phyloP scores from a whole-genome alignment of 1,140 invertebrate species.

The Papilio polytes region DNA sequence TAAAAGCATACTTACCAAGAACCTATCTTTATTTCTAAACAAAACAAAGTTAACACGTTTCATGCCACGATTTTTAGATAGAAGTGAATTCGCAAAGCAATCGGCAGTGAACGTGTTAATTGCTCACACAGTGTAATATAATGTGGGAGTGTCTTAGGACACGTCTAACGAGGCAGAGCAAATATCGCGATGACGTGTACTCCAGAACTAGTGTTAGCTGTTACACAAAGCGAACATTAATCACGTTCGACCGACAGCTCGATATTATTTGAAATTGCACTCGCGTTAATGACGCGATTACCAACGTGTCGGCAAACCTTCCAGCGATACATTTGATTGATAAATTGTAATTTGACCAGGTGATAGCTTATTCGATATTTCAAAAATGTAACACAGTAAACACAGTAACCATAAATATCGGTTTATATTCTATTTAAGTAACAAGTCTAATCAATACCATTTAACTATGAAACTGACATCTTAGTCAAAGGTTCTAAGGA shows the following conservation, averaged over 20 bases:
- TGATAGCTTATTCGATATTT: constrained; percentile 1
- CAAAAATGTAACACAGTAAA: background rate
- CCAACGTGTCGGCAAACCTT: background rate
- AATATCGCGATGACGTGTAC: constrained; percentile 4
- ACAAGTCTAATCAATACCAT: too few species aligned
- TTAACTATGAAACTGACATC: too few species aligned
- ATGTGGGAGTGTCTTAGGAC: constrained; percentile 19
- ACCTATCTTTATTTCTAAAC: background rate
- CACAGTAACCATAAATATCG: background rate
- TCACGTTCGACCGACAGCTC: constrained; percentile 35
- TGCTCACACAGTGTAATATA: background rate
- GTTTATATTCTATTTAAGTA: too few species aligned
- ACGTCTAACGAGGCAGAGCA: constrained; percentile 9
- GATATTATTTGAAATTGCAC: constrained; percentile 35
- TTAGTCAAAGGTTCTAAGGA: too few species aligned
- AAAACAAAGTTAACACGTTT: background rate
- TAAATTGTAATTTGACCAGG: constrained; percentile 9
- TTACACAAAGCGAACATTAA: constrained; percentile 28
- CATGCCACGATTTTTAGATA: background rate
- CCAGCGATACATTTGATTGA: background rate
- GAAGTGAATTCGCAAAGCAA: background rate
- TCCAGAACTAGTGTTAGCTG: background rate
- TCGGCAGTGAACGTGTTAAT: background rate
- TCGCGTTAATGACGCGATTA: constrained; percentile 20
- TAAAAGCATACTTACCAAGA: too few species aligned